These are phyloP conservation scores for Willisornis vidua DNA, from an alignment of 2,113 vertebrate genomes.

Conservation along the genomic window DNA sequence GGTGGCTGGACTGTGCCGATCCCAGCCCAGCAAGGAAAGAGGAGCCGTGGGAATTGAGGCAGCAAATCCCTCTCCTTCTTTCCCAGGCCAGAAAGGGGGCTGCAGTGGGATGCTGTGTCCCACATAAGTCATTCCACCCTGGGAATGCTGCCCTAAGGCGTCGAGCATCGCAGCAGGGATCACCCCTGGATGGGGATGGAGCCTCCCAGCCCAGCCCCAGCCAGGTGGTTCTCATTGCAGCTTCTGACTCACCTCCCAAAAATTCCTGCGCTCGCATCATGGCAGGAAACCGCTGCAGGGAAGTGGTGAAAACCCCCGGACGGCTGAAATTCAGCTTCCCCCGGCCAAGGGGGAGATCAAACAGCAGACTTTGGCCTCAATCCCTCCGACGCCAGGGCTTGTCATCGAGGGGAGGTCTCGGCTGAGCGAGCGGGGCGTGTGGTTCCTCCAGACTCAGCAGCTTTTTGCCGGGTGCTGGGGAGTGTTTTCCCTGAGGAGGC, in stretches of 20 bases:
- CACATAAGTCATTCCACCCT: not conserved
- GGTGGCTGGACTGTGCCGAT: accelerated
- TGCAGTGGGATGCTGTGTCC: not conserved
- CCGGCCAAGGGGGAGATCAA: not conserved
- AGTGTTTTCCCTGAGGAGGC: not conserved
- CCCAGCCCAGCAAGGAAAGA: not conserved
- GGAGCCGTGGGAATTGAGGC: not conserved
- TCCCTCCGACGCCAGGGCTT: not conserved
- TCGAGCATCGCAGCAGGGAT: not conserved
- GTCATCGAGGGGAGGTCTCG: not conserved
- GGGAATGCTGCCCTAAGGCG: not conserved
- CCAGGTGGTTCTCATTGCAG: constrained; percentile 40
- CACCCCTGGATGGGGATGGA: not conserved
- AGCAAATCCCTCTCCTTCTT: not conserved
- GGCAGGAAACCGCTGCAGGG: constrained; percentile 21
- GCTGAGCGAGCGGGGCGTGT: not conserved
- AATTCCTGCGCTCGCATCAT: not conserved
- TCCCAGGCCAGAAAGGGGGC: not conserved
- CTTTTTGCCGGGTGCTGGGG: not conserved
- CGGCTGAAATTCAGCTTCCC: not conserved
- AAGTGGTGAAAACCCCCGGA: constrained; percentile 14
- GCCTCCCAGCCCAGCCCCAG: not conserved
- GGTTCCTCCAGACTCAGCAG: not conserved
- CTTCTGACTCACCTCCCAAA: constrained; percentile 46
- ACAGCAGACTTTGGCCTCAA: not conserved